These are phyloP conservation scores for Lates japonicus DNA, from an alignment of 2,797 vertebrate species.

Conservation along the genomic window DNA sequence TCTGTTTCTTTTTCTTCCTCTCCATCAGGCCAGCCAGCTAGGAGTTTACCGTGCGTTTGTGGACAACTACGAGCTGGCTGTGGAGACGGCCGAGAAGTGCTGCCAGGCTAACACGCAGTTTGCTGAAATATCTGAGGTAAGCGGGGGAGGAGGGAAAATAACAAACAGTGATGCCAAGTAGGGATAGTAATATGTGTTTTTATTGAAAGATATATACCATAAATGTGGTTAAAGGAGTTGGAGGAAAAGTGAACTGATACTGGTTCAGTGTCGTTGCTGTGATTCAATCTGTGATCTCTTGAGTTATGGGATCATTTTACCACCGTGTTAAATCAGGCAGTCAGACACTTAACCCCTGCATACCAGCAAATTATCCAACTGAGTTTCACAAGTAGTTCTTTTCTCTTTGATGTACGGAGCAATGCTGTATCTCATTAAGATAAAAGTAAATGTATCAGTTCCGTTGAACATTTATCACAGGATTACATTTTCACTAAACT, in stretches of 20 bases:
- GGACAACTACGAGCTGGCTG: conserved; percentile 98
- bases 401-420: conserved; percentile 16
- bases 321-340: conserved; percentile 42
- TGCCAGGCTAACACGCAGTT: conserved; percentile 98
- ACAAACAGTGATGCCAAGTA: neutral
- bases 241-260: neutral
- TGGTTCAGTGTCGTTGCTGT: neutral
- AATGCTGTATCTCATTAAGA: conserved; percentile 21
- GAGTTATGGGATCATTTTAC: conserved; percentile 42
- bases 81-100: conserved; percentile 98
- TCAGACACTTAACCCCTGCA: conserved; percentile 40
- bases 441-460: conserved; percentile 1
- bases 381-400: conserved; percentile 14
- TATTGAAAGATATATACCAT: neutral
- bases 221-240: neutral
- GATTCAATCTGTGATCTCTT: conserved; percentile 23
- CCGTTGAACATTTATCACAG: neutral
- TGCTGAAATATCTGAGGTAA: conserved; percentile 98
- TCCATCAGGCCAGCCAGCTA: conserved; percentile 94
- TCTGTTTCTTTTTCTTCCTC: conserved; percentile 10
- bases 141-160: neutral
- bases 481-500: neutral
- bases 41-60: conserved; percentile 98
- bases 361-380: conserved; percentile 48
- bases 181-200: neutral